A percentile compares a stretch with the other conserved stretches of the same genome.
phyloP scores from a whole-genome alignment of 2,888 invertebrate genomes.

The Bruchidius siliquastri region DNA sequence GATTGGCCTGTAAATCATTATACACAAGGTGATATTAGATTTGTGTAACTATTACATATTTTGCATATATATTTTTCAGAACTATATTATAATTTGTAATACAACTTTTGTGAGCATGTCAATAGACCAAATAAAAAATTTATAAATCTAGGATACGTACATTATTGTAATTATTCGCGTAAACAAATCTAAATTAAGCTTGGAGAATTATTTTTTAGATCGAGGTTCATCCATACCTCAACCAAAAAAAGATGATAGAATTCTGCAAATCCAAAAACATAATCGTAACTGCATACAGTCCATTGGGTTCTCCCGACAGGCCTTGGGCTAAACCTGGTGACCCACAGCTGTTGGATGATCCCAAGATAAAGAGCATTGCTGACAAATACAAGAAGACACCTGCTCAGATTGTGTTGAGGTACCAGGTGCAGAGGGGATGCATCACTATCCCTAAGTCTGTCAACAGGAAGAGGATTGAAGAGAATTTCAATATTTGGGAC shows the following conservation, averaged over 20 bases:
- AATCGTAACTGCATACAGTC: constrained; percentile 75
- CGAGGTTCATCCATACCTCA: constrained; percentile 79
- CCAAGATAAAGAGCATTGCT: constrained; percentile 61
- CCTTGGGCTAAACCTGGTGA: constrained; percentile 79
- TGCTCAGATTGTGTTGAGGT: constrained; percentile 68
- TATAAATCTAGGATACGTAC: too few relatives aligned
- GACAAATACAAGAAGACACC: constrained; percentile 62
- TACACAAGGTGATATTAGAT: too few relatives aligned
- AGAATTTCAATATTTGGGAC: constrained; percentile 70
- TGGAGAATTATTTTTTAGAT: constrained; percentile 49
- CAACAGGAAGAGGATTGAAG: constrained; percentile 60
- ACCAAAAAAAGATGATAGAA: constrained; percentile 63
- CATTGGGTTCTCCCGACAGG: constrained; percentile 76
- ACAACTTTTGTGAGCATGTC: too few relatives aligned
- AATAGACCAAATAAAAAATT: too few relatives aligned
- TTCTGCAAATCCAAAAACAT: constrained; percentile 66
- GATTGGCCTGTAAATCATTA: too few relatives aligned
- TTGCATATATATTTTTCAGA: too few relatives aligned
- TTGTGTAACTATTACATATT: too few relatives aligned
- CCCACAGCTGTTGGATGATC: constrained; percentile 67
- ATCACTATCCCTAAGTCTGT: constrained; percentile 81
- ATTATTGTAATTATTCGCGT: too few relatives aligned
- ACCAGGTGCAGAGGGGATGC: constrained; percentile 61
- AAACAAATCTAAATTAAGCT: too few relatives aligned
- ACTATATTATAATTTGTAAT: too few relatives aligned